A percentile compares a stretch with the other conserved stretches of the same genome.
Evolutionary conservation across 2,797 vertebrate species (phyloP).

Genomic region (Peromyscus eremicus): DNA sequence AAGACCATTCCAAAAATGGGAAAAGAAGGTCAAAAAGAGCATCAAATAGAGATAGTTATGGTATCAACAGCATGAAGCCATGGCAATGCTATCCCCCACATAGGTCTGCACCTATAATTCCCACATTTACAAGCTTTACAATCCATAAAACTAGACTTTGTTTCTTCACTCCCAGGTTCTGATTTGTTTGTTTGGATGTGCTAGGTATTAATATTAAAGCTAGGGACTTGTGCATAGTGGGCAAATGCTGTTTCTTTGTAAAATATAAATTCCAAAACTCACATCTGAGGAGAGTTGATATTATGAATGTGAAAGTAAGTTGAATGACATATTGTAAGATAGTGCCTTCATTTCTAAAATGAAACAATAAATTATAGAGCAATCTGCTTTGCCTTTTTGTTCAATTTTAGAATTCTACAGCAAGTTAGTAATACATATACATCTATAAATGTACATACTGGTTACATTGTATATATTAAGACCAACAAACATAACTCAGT

Average conservation of each 20-base stretch:
- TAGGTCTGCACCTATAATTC: neutral
- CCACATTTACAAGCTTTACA: conserved; percentile 8
- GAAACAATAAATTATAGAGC: neutral
- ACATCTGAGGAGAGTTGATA: conserved; percentile 4
- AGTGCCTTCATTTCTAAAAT: conserved; percentile 18
- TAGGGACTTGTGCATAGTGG: neutral
- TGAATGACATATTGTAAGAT: neutral
- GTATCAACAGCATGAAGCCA: neutral
- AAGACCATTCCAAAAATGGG: neutral
- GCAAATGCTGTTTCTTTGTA: neutral
- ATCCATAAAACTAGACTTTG: neutral
- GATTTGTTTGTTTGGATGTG: neutral
- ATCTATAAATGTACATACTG: too few species aligned
- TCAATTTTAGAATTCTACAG: conserved; percentile 33
- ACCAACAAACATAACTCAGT: neutral
- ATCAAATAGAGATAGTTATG: neutral
- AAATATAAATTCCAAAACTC: conserved; percentile 48
- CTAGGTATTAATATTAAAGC: neutral
- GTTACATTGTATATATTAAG: neutral
- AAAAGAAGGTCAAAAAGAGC: neutral
- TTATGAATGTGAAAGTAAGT: conserved; percentile 24
- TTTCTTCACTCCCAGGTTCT: neutral
- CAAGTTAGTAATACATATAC: neutral
- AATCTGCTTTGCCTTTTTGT: conserved; percentile 20
- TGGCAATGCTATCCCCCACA: neutral